A percentile compares a stretch with the other conserved stretches of the same genome.
Conservation (phyloP, 2,113 vertebrate genomes). For the Eulacestoma nigropectus region DNA sequence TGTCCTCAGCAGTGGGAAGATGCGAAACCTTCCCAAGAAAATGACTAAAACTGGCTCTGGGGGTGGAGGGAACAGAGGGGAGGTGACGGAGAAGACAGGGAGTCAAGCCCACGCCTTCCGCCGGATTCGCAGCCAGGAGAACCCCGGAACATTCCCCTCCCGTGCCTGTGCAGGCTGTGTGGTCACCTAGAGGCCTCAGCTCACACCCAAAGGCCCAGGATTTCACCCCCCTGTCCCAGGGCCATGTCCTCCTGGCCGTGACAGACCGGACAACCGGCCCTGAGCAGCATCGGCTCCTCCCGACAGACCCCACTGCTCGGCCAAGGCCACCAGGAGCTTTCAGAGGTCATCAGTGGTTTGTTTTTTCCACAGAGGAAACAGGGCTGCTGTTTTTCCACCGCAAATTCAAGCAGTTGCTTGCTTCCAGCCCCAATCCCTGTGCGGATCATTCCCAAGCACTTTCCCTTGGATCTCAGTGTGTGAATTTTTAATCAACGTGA, state of each 20-base stretch:
- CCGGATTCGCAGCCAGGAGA: neutral
- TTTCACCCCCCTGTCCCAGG: neutral
- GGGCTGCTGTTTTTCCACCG: neutral
- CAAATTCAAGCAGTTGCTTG: neutral
- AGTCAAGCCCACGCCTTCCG: neutral
- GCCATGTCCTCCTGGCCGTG: neutral
- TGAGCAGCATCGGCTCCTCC: neutral
- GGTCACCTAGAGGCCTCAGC: neutral
- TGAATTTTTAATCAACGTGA: neutral
- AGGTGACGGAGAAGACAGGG: neutral
- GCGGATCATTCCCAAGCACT: neutral
- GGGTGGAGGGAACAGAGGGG: neutral
- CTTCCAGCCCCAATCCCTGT: neutral
- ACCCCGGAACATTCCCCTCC: neutral
- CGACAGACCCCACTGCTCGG: fast-evolving
- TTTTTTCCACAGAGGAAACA: neutral
- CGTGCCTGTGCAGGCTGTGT: neutral
- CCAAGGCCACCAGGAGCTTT: neutral
- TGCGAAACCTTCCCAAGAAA: neutral
- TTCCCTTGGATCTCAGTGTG: neutral
- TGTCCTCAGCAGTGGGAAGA: neutral
- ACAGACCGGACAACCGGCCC: neutral
- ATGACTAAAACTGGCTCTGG: neutral
- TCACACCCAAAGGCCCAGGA: neutral
- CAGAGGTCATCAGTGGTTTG: neutral